Evolutionary conservation across 2,888 invertebrate species (phyloP), one percentile per base, ranked within the genome.

Genomic region (Thalpophila matura): DNA sequence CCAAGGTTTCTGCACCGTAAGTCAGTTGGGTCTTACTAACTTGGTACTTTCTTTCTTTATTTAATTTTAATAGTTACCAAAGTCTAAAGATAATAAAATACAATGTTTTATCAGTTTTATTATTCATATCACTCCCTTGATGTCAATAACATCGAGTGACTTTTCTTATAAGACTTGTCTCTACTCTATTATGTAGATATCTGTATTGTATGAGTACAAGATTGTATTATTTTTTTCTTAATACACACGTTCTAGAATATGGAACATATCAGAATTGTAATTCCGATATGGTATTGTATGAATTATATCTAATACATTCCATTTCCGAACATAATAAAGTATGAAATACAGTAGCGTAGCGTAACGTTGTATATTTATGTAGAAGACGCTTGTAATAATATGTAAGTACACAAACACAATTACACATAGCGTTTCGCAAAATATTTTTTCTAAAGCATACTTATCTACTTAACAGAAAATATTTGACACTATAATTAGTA

Each of bases 211-310:
- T 16, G 3, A 29, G 12, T 6, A 45, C 10, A 59, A 38, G 16
- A 72, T 67, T 55, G 56, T 73, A 56, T 60, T 57, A 37, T 53
- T 45, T 54, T n/a, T 53, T 49, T 56, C 51, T 20, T 18, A 47
- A 40, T 55, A 49, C 33, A 50, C 27, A 29, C 9, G 18, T 42
- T 31, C 1, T 47, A 29, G 35, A 46, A 49, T 50, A 50, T 12
- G 50, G 20, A 58, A 55, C 20, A 69, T 42, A 40, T 46, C 53
- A 33, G 64, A 49, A 57, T 38, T 27, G 49, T 70, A 47, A 60
- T 62, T 62, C 33, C 61, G 31, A 43, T 61, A 63, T 16, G 42
- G 7, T 27, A 26, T 46, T 42, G 42, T 56, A 59, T 20, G 45
- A 47, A 50, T 75, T 65, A 24, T 49, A 38, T 51, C n/a, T 26